Evolutionary conservation across 1,140 invertebrate species (phyloP), one percentile per base, ranked within the genome.

Genomic region (Archivesica marissinica): DNA sequence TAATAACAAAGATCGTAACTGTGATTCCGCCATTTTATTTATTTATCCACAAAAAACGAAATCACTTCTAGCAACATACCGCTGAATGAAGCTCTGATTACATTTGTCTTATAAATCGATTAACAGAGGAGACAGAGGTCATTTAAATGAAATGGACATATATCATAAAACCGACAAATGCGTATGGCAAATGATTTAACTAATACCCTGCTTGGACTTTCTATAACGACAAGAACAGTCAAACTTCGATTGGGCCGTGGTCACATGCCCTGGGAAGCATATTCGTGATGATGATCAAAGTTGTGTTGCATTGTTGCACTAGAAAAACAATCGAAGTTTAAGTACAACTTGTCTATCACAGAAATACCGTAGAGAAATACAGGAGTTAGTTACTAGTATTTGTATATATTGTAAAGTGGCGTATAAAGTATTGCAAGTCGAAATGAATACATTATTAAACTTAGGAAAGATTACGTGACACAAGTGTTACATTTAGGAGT

Each of bases 11-110:
- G n/a, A n/a, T n/a, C n/a, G n/a, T n/a, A 64, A 0, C 15, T 59
- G 77, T 79, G 77, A 79, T 79, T 79, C 68, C 77, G 77, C 44
- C 59, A 66, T 79, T 79, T 79, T 66, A 79, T 79, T 78, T 25
- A 68, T 64, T 66, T 59, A 23, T 79, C 47, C 59, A 79, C 56
- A 79, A 50, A 64, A 59, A 72, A 79, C 77, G 77, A 79, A 79
- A 79, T 64, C 77, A 79, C 77, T 50, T 66, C 44, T 79, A 79
- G 56, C 56, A 79, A 79, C 77, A 79, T 44, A 79, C 77, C 77
- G 77, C 77, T 30, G 77, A 64, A 66, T 66, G 77, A 79, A 79
- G 77, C 77, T 79, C 74, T 76, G 74, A 76, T 59, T 76, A 76
- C 30, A 56, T 52, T 54, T 56, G 74, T 76, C 74, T 56, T 30